Base-by-base conservation (phyloP, 2,797 vertebrate species). In the Poecilia wingei region DNA sequence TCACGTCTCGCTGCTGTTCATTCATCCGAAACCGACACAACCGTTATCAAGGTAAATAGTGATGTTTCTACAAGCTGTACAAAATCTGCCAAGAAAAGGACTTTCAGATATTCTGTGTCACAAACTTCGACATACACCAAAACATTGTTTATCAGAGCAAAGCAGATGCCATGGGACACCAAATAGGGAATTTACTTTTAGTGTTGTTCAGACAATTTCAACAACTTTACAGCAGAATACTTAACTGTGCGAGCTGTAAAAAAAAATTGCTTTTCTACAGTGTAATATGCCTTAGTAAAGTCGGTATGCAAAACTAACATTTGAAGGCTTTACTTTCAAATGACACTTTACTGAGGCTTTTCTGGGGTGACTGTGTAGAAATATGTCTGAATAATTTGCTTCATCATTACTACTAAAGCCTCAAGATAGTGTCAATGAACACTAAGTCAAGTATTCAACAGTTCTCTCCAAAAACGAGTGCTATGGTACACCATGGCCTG, bases 401-500 rank as follows among this genome's bases (percentile, higher is more conserved):
- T 91, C 77, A 46, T 61, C 74, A 64, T 64, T 28, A 57, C 41
- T 77, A 92, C 91, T 85, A 87, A 86, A 90, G 75, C 77, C 80
- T 84, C 73, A 47, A 14, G 78, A 86, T 80, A 80, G 84, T 85
- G 88, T 89, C 83, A 79, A 71, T 77, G 87, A 91, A 85, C 84
- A 91, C 70, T 81, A 86, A 90, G 89, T 93, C 86, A 89, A 90
- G 86, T 64, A 86, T 84, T 85, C 75, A 73, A 87, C 77, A 68
- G 79, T 68, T 80, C 87, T 86, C 88, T 93, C 86, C 90, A 90
- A 69, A 69, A 86, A 78, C 70, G 86, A 91, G 87, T 88, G 88
- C 85, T 93, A 90, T 91, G 87, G 92, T 92, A 94, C 92, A 94
- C 85, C 83, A 88, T 84, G 90, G 91, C 90, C 90, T 88, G 87